Conservation (phyloP, 2,888 invertebrate species). For the Yponomeuta malinellus region DNA sequence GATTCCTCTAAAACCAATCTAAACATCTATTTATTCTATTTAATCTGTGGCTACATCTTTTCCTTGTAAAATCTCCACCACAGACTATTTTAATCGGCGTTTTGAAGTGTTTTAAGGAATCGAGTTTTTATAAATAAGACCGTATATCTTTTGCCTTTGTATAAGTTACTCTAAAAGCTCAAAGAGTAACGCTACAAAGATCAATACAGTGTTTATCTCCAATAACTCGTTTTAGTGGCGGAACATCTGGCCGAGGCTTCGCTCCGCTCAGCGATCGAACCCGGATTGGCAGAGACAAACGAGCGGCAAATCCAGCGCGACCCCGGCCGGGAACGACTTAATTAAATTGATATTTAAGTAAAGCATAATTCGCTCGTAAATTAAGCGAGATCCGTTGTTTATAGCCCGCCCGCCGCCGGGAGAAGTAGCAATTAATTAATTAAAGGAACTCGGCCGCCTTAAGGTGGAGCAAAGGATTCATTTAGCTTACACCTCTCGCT, state of each 20-base stretch:
- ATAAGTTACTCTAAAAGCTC: background rate
- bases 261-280: background rate
- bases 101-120: no score
- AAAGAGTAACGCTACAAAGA: background rate
- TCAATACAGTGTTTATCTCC: background rate
- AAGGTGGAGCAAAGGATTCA: slow-evolving; percentile 60
- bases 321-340: slow-evolving; percentile 62
- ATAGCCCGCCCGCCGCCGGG: slow-evolving; percentile 51
- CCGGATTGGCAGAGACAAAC: slow-evolving; percentile 49
- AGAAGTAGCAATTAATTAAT: slow-evolving; percentile 73
- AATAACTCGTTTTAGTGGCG: background rate
- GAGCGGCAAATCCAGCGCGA: slow-evolving; percentile 57
- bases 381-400: slow-evolving; percentile 74
- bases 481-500: slow-evolving; percentile 49
- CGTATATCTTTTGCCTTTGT: no score
- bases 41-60: no score
- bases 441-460: slow-evolving; percentile 64
- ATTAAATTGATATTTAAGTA: slow-evolving; percentile 76
- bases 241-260: background rate
- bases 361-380: slow-evolving; percentile 75
- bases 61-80: no score
- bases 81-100: no score
- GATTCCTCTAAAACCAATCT: no score
- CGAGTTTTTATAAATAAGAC: no score
- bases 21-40: no score